Base-by-base conservation (phyloP, 2,888 invertebrate species). In the Sphinx pinastri region DNA sequence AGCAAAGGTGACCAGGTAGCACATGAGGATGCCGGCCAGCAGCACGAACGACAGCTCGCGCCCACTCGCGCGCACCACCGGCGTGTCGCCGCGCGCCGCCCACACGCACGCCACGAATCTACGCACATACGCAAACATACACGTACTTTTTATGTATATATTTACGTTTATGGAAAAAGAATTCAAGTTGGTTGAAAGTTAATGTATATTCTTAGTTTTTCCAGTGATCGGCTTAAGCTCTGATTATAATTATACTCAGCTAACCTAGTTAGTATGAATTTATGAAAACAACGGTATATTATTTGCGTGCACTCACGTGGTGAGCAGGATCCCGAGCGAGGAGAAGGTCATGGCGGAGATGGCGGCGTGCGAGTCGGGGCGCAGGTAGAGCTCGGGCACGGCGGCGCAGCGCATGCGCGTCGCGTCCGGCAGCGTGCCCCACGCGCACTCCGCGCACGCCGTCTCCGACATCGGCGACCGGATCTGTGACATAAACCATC, bases 51-150 rank as follows among this genome's bases (percentile, higher is more conserved):
- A 97, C 72, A 98, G 93, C 91, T 98, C 98, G 72, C 98, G 95
- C 19, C 99, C 99, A 14, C 98, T 98, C 4, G 99, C 99, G 81
- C 99, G 96, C 67, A 99, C 99, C 73, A 99, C 98, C 0, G 99
- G 99, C 14, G 99, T 99, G 84, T 97, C 96, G 87, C 98, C 97
- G 92, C 97, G 96, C 74, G 95, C 95, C 76, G 97, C 93, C 94
- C 98, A 98, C 72, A 98, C 96, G 57, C 95, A 95, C 68, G 95
- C 95, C 67, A 98, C 97, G 85, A 96, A 95, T 71, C 93, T 91
- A 85, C 67, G 19, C 55, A 49, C 45, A 52, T 45, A 52, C 60
- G 66, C 31, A 11, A 45, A 55, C 71, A 19, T 68, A 45, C 11
- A 31, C 14, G 51, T 13, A 13, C 51, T 13, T 47, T 47, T n/a